Conservation (phyloP, 1,140 invertebrate species). For the Platyura marginata region DNA sequence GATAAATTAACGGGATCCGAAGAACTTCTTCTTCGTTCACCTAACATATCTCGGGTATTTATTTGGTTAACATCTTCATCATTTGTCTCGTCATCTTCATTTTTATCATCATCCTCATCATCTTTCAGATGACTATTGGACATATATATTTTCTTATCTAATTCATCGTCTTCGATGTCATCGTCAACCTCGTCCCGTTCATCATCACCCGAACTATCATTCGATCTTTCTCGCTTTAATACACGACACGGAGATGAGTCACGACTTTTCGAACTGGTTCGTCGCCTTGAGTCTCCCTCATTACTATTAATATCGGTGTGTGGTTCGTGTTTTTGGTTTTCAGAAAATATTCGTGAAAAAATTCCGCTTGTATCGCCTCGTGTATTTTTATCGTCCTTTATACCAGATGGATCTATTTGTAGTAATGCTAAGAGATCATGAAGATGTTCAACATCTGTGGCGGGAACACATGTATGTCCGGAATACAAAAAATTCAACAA, state of each 20-base stretch:
- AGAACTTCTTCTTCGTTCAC: constrained; percentile 12
- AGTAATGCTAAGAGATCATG: constrained; percentile 61
- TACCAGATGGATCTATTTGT: constrained; percentile 55
- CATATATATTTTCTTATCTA: constrained; percentile 29
- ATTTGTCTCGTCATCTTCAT: not conserved
- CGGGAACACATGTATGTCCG: constrained; percentile 64
- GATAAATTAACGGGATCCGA: constrained; percentile 61
- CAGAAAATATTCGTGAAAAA: not conserved
- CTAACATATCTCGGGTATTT: not conserved
- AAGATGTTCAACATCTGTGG: constrained; percentile 58
- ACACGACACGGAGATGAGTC: constrained; percentile 1
- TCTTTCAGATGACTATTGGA: constrained; percentile 19
- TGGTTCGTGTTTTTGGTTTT: not conserved
- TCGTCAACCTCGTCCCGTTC: constrained; percentile 31
- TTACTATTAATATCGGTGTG: not conserved
- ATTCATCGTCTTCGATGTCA: constrained; percentile 30
- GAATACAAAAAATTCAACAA: constrained; percentile 68
- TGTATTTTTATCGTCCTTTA: constrained; percentile 5
- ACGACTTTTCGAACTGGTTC: not conserved
- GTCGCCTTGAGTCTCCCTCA: not conserved
- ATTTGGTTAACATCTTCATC: not conserved
- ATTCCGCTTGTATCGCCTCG: not conserved
- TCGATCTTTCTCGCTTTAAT: not conserved
- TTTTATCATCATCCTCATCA: constrained; percentile 21
- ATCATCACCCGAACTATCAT: constrained; percentile 3